Evolutionary conservation across 2,888 invertebrate species (phyloP), one percentile per base, ranked within the genome.

Genomic region (Coleophora deauratella): DNA sequence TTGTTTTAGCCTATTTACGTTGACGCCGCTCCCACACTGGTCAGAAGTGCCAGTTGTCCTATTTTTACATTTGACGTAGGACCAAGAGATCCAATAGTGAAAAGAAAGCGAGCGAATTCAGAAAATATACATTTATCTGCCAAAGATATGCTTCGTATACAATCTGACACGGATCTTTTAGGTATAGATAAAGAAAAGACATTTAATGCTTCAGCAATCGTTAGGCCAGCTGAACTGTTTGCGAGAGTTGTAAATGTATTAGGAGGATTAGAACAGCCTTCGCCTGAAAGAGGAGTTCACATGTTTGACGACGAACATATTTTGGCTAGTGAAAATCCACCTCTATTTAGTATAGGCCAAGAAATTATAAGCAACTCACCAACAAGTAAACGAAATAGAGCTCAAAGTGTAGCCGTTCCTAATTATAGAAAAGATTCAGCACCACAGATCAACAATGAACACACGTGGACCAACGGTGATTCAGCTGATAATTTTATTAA

Each of bases 151-250:
- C 71, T 91, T 3, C 87, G 92, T 42, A 90, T 91, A 38, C 90
- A 91, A 49, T 95, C 94, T 0, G 95, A 95, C 54, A 91, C 92
- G 0, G 94, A 95, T 69, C 79, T 95, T 35, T 88, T 90, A 44
- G 88, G 90, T 33, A 93, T 95, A 49, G 93, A 95, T 66, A 91
- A 91, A 57, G 91, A 91, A 51, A 91, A 90, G 47, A 94, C 95
- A 0, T 93, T 93, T 61, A 89, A 90, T 13, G 88, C 90, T 1
- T 89, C 90, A 46, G 91, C 91, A 9, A 88, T 92, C 50, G 88
- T 93, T 0, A 91, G 93, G 57, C 93, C 93, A 7, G 91, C 91
- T 6, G 93, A 93, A 60, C 66, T 95, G 1, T 66, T 95, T 41
- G 91, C 93, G 0, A 89, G 92, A 64, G 90, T 95, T 34, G 93